Evolutionary conservation across 2,113 vertebrate species (phyloP).

Genomic region (Pseudorhombus dupliciocellatus): DNA sequence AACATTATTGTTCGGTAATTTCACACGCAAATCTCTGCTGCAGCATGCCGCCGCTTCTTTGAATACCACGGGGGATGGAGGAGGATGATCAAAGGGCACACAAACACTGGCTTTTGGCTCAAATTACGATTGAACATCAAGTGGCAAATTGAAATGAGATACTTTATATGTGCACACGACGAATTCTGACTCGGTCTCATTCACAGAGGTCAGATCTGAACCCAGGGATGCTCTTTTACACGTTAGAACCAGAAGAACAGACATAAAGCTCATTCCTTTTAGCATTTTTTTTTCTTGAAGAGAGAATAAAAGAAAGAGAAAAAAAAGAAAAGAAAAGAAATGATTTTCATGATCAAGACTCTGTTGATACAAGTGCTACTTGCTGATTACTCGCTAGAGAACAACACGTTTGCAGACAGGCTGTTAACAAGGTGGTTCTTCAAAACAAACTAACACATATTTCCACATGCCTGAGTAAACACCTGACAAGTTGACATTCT

Average conservation of each 20-base stretch:
- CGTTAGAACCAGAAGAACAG: neutral
- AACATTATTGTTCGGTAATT: slow-evolving; percentile 71
- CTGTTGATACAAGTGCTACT: neutral
- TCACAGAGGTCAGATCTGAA: slow-evolving; percentile 32
- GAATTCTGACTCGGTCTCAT: slow-evolving; percentile 10
- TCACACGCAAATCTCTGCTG: slow-evolving; percentile 56
- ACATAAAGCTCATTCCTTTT: too few species aligned
- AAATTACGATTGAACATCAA: slow-evolving; percentile 12
- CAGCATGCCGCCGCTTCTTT: slow-evolving; percentile 32
- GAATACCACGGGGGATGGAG: slow-evolving; percentile 68
- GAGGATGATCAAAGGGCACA: slow-evolving; percentile 62
- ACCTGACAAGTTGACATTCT: neutral
- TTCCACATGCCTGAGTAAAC: neutral
- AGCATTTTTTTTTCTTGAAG: too few species aligned
- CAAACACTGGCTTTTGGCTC: slow-evolving; percentile 24
- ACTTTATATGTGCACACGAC: slow-evolving; percentile 7
- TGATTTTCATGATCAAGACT: neutral
- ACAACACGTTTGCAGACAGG: neutral
- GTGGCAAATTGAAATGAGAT: slow-evolving; percentile 40
- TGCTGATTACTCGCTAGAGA: neutral
- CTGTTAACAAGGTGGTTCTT: neutral
- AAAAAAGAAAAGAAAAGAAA: too few species aligned
- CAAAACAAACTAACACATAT: neutral
- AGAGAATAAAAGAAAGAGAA: too few species aligned
- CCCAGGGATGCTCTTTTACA: neutral